Evolutionary conservation across 2,888 invertebrate genomes (phyloP), one percentile per base, ranked within the genome.

Genomic region (Barypeithes pellucidus): DNA sequence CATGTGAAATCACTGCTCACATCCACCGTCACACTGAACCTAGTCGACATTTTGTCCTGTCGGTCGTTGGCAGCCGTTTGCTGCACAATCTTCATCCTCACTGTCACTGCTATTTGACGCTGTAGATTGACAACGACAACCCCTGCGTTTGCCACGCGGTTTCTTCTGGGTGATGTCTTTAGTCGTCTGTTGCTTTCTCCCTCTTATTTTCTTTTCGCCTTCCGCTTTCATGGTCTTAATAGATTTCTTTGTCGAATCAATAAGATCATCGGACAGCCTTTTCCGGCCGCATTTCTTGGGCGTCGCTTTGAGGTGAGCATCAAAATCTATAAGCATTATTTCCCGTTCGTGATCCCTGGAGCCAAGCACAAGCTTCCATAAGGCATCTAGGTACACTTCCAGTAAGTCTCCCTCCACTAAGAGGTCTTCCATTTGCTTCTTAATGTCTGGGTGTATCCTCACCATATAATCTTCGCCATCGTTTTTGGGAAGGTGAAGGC

Each of bases 1-100:
- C 91, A 97, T 94, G 87, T 99, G 99, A 88, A 97, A 98, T 99
- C 99, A 99, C 82, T 93, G 92, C 84, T 97, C 95, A 88, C 99
- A 99, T 47, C 94, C 95, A 12, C 94, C 94, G 86, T 99, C 99
- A 87, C 99, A 99, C 82, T 97, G 97, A 73, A 99, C 96, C 98
- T 98, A 99, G 85, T 97, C 94, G 33, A 98, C 96, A 84, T 94
- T 93, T 67, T 94, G 93, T 72, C 95, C 96, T 12, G 91, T 91
- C 1, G 95, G 95, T 77, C 92, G 88, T 36, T 93, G 88, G 81
- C 95, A 95, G 80, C 89, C 89, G 67, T 88, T 87, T 0, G 93
- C 93, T 8, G 94, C 94, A 83, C 95, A 95, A 76, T 87, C 87
- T 68, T 89, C 89, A 62, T 83, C 82, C 11, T 83, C 82, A 61